These are phyloP conservation scores for Halichoerus grypus DNA, from an alignment of 2,113 vertebrate species.

Conservation along the genomic window DNA sequence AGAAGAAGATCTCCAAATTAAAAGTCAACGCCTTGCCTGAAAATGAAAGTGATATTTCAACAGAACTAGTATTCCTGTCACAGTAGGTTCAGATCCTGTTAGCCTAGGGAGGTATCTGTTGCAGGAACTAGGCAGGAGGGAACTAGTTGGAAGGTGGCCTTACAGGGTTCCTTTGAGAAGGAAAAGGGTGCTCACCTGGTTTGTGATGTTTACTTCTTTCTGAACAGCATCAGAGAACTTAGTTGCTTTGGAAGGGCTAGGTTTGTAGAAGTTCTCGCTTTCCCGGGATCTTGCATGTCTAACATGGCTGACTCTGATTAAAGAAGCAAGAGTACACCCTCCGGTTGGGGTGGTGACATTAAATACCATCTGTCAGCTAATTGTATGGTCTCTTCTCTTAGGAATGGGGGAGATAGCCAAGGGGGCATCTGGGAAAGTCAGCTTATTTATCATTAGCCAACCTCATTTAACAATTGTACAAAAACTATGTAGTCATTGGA, in stretches of 20 bases:
- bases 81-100: neutral
- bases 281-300: conserved; percentile 80
- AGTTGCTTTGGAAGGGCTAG: conserved; percentile 64
- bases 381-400: neutral
- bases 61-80: neutral
- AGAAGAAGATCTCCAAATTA: neutral
- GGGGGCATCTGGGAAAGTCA: neutral
- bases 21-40: neutral
- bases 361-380: neutral
- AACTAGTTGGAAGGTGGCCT: neutral
- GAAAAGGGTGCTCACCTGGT: conserved; percentile 86
- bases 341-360: neutral
- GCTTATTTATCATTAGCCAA: neutral
- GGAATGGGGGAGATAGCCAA: neutral
- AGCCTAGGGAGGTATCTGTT: neutral
- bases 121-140: neutral
- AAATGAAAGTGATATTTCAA: neutral
- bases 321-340: conserved; percentile 45
- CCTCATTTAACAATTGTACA: neutral
- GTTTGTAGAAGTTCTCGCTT: conserved; percentile 69
- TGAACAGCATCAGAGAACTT: conserved; percentile 79
- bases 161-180: neutral
- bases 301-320: conserved; percentile 57
- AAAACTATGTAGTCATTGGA: neutral
- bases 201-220: conserved; percentile 76